These are phyloP conservation scores for Ctena decussata DNA, from an alignment of 2,888 invertebrate genomes.

Conservation along the genomic window DNA sequence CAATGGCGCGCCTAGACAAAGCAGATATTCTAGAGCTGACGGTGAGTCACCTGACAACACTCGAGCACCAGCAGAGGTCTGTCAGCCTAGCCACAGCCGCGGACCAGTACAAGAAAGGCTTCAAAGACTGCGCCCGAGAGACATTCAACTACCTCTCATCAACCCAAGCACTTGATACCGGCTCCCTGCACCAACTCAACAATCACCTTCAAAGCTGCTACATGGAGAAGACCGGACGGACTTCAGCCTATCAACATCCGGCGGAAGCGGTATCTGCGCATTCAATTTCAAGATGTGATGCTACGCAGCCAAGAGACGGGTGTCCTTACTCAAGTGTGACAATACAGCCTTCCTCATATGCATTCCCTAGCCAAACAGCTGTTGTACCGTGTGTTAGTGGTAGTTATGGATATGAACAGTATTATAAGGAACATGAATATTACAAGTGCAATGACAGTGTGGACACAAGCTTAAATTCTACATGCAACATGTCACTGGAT, in stretches of 20 bases:
- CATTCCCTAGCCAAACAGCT: background rate
- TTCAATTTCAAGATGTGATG: background rate
- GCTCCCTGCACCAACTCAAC: conserved; percentile 7
- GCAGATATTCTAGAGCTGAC: conserved; percentile 36
- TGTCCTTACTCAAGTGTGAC: background rate
- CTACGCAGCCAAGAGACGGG: background rate
- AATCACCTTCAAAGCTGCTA: conserved; percentile 32
- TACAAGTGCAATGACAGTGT: background rate
- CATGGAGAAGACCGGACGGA: background rate
- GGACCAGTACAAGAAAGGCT: conserved; percentile 28
- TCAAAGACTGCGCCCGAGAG: conserved; percentile 35
- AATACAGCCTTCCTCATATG: background rate
- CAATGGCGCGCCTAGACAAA: conserved; percentile 39
- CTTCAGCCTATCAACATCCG: background rate
- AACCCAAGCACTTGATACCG: background rate
- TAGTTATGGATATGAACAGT: background rate
- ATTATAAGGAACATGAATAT: background rate
- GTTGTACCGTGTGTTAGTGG: background rate
- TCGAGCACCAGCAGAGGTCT: conserved; percentile 28
- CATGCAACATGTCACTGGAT: background rate
- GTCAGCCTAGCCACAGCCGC: conserved; percentile 21
- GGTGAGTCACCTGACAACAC: conserved; percentile 26
- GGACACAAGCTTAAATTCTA: background rate
- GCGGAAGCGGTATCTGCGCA: background rate
- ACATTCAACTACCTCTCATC: conserved; percentile 15